phyloP scores from a whole-genome alignment of 2,113 vertebrate species.

The Oriolus oriolus region DNA sequence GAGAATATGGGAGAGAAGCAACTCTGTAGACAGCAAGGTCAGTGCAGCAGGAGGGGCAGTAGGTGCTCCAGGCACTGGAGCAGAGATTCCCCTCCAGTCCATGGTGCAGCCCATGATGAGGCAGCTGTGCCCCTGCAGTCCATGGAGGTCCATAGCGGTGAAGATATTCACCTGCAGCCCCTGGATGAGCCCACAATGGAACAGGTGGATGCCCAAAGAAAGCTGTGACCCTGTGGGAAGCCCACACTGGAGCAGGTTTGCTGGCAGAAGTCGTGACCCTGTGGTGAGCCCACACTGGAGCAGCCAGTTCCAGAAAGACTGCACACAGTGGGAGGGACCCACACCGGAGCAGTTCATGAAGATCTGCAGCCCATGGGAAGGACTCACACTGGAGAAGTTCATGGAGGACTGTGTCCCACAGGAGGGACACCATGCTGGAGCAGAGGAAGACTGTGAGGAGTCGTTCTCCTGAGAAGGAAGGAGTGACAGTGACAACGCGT shows the following conservation, averaged over 20 bases:
- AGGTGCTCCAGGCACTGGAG: neutral
- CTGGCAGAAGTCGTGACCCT: neutral
- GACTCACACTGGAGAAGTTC: neutral
- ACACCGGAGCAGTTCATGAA: neutral
- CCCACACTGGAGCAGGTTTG: neutral
- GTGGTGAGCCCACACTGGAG: neutral
- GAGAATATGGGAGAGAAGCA: neutral
- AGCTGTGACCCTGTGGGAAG: neutral
- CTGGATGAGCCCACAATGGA: neutral
- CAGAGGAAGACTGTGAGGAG: neutral
- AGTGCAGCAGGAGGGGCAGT: neutral
- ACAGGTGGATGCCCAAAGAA: neutral
- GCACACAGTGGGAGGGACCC: neutral
- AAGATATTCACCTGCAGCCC: neutral
- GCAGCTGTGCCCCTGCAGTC: neutral
- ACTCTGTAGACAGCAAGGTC: neutral
- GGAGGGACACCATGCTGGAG: neutral
- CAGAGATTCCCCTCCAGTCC: neutral
- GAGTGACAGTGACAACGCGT: neutral
- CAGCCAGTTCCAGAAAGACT: neutral
- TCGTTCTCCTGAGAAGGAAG: neutral
- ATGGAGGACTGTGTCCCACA: neutral
- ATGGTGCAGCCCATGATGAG: neutral
- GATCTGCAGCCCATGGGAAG: neutral
- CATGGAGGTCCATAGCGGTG: neutral